phyloP scores from a whole-genome alignment of 2,797 vertebrate species.

The Mareca strepera region DNA sequence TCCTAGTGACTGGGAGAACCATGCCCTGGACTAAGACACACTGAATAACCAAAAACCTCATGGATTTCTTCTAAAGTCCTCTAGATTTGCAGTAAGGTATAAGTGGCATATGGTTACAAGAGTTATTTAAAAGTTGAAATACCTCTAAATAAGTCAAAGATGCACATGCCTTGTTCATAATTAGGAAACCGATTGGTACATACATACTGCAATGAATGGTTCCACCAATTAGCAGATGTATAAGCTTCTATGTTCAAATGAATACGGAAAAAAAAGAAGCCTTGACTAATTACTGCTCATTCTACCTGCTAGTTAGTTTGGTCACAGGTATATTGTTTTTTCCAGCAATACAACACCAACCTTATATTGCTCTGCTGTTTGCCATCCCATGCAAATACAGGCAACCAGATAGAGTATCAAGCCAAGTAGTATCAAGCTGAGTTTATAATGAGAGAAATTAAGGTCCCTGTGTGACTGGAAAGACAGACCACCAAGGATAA shows the following conservation, averaged over 20 bases:
- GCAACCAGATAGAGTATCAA: background rate
- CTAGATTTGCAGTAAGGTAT: background rate
- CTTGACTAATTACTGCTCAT: background rate
- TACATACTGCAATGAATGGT: background rate
- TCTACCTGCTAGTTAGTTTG: background rate
- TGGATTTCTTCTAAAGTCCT: background rate
- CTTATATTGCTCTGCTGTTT: background rate
- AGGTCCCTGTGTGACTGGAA: background rate
- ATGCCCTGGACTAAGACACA: background rate
- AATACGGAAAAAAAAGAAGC: background rate
- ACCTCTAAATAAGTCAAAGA: background rate
- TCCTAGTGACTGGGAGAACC: background rate
- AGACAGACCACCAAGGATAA: background rate
- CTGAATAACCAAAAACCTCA: rapidly evolving
- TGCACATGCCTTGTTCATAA: background rate
- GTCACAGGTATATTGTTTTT: background rate
- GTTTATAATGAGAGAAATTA: background rate
- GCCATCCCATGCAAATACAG: background rate
- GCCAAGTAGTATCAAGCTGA: background rate
- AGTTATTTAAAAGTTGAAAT: background rate
- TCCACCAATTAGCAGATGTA: background rate
- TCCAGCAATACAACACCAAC: background rate
- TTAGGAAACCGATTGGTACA: background rate
- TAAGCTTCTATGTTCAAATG: background rate
- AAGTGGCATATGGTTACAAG: background rate